Base-by-base conservation (phyloP, 2,797 vertebrate genomes). In the Pipistrellus pipistrellus region DNA sequence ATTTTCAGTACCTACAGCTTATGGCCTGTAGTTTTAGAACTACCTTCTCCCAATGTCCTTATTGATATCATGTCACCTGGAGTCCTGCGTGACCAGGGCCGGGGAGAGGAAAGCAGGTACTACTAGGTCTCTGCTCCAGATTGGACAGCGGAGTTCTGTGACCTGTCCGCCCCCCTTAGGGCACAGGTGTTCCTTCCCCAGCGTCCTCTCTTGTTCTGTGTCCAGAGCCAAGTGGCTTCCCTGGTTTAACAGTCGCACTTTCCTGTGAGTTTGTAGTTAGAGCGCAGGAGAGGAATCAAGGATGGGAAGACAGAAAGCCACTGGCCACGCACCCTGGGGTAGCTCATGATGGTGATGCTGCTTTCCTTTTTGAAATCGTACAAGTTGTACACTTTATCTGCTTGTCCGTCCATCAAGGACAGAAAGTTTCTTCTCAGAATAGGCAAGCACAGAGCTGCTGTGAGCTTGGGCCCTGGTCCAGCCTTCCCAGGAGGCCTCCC, bases 391-490 rank as follows among this genome's bases (percentile, higher is more conserved):
- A 0, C 95, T 97, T 85, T 97, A 51, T 97, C 93, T 96, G 23
- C 89, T 93, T 83, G 69, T 94, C 91, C 66, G 27, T 75, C 96
- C 96, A 0, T 96, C 0, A 0, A 88, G 95, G 94, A 93, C 9
- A 18, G 85, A 82, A 92, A 96, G 88, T 97, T 98, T 95, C 92
- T 98, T 96, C 95, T 88, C 94, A 97, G 96, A 93, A 92, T 69
- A 88, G 96, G 87, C 82, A 88, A 75, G 97, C 35, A 69, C 69
- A 95, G 97, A 97, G 93, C 95, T 95, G 59, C 95, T 96, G 62
- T 91, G 96, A 93, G 80, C 72, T 55, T 0, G 80, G 94, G 96
- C 89, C n/a, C 7, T 18, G 59, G 66, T 96, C 96, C 95, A 97
- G 94, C 62, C 71, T 4, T 96, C 95, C 96, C 96, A 82, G 94